These are phyloP conservation scores for Ferdinandea cuprea DNA, from an alignment of 2,888 invertebrate species.

Conservation along the genomic window DNA sequence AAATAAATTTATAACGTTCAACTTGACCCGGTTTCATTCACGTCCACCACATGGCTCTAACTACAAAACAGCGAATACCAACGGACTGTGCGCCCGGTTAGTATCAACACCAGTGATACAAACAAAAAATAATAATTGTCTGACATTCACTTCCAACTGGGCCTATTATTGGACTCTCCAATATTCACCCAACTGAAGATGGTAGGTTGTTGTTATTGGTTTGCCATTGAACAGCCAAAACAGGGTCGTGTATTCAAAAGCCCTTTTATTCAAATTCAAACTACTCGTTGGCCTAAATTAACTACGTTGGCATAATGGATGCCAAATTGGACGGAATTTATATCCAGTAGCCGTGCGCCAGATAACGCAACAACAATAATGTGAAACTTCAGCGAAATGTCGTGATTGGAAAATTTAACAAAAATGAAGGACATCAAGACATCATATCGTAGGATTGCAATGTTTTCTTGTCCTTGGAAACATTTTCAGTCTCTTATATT, in stretches of 20 bases:
- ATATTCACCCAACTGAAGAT: not conserved
- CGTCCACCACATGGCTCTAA: slow-evolving; percentile 1
- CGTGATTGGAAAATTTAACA: slow-evolving; percentile 38
- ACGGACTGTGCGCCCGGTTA: not conserved
- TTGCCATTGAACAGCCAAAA: slow-evolving; percentile 30
- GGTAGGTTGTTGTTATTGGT: not conserved
- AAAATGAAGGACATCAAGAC: slow-evolving; percentile 24
- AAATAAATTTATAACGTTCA: slow-evolving; percentile 57
- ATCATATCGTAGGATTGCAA: slow-evolving; percentile 2
- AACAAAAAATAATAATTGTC: slow-evolving; percentile 45
- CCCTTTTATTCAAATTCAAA: slow-evolving; percentile 56
- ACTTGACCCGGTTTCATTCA: slow-evolving; percentile 59
- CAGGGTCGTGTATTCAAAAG: slow-evolving; percentile 38
- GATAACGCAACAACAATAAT: slow-evolving; percentile 20
- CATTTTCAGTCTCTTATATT: slow-evolving; percentile 7
- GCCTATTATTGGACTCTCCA: slow-evolving; percentile 29
- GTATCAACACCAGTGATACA: slow-evolving; percentile 29
- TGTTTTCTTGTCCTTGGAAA: slow-evolving; percentile 26
- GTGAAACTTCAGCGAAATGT: slow-evolving; percentile 33
- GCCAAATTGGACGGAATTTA: slow-evolving; percentile 45
- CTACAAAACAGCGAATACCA: not conserved
- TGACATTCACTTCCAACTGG: slow-evolving; percentile 53
- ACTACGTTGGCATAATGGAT: slow-evolving; percentile 51
- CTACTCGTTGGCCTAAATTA: slow-evolving; percentile 54
- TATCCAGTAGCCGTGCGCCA: slow-evolving; percentile 8